Evolutionary conservation across 2,888 invertebrate species (phyloP).

Genomic region (Ctenicera cuprea): DNA sequence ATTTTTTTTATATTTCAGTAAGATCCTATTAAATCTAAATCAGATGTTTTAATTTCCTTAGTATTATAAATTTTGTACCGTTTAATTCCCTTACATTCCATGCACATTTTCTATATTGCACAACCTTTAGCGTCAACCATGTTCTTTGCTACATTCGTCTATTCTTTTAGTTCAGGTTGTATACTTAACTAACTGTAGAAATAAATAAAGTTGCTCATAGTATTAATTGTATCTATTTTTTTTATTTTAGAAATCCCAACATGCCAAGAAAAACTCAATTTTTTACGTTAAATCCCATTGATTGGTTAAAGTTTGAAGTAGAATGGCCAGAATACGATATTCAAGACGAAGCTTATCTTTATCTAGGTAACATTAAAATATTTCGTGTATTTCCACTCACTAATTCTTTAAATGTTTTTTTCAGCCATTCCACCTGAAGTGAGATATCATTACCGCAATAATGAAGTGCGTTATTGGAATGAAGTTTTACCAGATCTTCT

Average conservation of each 20-base stretch:
- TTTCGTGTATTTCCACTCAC: background rate
- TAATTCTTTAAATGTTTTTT: background rate
- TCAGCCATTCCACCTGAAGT: slow-evolving; percentile 85
- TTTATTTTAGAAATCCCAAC: slow-evolving; percentile 82
- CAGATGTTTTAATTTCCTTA: too few species aligned
- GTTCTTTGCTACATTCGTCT: too few species aligned
- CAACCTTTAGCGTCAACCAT: too few species aligned
- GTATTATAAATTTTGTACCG: too few species aligned
- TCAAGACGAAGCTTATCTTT: slow-evolving; percentile 84
- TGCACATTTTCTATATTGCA: too few species aligned
- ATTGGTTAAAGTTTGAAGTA: slow-evolving; percentile 80
- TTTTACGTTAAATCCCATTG: slow-evolving; percentile 78
- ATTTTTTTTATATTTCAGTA: too few species aligned
- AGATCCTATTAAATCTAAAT: too few species aligned
- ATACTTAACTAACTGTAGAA: too few species aligned
- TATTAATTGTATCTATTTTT: too few species aligned
- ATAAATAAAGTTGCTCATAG: too few species aligned
- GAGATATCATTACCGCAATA: slow-evolving; percentile 84
- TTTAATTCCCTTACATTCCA: too few species aligned
- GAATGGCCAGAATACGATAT: slow-evolving; percentile 91
- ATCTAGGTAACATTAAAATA: slow-evolving; percentile 78
- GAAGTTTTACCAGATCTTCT: slow-evolving; percentile 85
- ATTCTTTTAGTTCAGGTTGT: too few species aligned
- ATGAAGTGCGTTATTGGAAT: slow-evolving; percentile 90
- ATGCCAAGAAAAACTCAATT: slow-evolving; percentile 81